A percentile compares a stretch with the other conserved stretches of the same genome.
These are phyloP conservation scores for Myopa testacea DNA, from an alignment of 2,888 invertebrate genomes.

Conservation along the genomic window DNA sequence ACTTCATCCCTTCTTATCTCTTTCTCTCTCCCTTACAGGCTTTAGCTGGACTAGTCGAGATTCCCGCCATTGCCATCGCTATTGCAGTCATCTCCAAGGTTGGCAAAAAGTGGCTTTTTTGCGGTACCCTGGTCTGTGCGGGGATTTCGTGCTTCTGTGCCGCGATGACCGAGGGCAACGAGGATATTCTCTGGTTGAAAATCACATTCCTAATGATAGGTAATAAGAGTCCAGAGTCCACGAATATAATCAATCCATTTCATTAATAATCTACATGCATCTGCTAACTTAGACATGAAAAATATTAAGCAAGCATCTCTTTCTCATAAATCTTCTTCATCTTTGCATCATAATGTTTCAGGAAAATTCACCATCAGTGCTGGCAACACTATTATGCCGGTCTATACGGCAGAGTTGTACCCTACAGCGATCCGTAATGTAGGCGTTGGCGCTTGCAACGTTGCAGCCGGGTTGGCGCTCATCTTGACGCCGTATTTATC, in stretches of 20 bases:
- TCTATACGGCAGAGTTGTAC: conserved; percentile 79
- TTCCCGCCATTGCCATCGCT: conserved; percentile 82
- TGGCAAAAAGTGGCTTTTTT: conserved; percentile 79
- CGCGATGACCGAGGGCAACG: conserved; percentile 70
- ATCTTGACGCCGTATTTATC: conserved; percentile 82
- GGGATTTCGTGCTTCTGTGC: conserved; percentile 79
- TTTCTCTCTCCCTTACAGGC: conserved; percentile 61
- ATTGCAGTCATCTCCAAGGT: conserved; percentile 81
- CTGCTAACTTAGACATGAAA: too few relatives aligned
- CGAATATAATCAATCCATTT: not conserved
- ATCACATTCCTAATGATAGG: conserved; percentile 83
- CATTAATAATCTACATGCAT: not conserved
- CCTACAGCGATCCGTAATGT: conserved; percentile 79
- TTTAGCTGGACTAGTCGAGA: conserved; percentile 80
- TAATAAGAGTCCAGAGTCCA: conserved; percentile 40
- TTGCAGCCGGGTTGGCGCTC: conserved; percentile 80
- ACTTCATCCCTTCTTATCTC: not conserved
- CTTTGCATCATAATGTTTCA: conserved; percentile 42
- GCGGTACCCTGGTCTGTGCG: conserved; percentile 76
- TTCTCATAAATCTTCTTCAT: not conserved
- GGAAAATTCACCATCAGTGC: conserved; percentile 81
- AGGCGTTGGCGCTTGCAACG: conserved; percentile 81
- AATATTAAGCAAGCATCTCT: not conserved
- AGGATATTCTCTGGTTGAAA: conserved; percentile 75
- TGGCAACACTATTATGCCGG: conserved; percentile 83